phyloP scores from a whole-genome alignment of 1,140 invertebrate genomes.

The Aphidius gifuensis region DNA sequence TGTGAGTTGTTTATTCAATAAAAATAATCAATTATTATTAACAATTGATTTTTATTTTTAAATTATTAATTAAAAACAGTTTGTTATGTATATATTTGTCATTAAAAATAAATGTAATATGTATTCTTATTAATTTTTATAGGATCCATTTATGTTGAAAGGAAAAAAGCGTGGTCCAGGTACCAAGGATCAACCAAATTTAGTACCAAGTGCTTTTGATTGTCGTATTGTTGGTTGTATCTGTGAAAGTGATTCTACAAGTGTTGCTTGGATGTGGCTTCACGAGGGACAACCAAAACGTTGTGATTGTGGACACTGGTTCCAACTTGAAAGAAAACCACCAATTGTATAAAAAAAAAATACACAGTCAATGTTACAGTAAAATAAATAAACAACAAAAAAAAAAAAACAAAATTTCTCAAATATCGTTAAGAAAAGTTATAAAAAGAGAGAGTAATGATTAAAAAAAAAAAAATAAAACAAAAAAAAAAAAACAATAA shows the following conservation, averaged over 20 bases:
- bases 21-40: not conserved
- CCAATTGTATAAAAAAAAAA: conserved; percentile 49
- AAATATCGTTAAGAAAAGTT: not conserved
- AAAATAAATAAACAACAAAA: not conserved
- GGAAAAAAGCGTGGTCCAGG: conserved; percentile 74
- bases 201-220: conserved; percentile 86
- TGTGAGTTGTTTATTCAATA: conserved; percentile 53
- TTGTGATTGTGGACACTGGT: conserved; percentile 96
- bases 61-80: not conserved
- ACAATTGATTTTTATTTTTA: not conserved
- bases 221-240: conserved; percentile 91
- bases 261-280: conserved; percentile 92
- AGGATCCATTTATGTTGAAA: conserved; percentile 87
- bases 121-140: conserved; percentile 1
- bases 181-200: conserved; percentile 81
- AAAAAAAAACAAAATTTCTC: not conserved
- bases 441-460: not conserved
- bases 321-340: conserved; percentile 78
- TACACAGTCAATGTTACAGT: not conserved
- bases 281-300: conserved; percentile 83
- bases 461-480: not conserved
- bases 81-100: too few species aligned
- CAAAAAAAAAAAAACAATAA: not conserved
- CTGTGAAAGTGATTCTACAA: conserved; percentile 89
- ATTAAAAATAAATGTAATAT: too few species aligned